Evolutionary conservation across 1,140 invertebrate species (phyloP), one percentile per base, ranked within the genome.

Genomic region (Piezodorus guildinii): DNA sequence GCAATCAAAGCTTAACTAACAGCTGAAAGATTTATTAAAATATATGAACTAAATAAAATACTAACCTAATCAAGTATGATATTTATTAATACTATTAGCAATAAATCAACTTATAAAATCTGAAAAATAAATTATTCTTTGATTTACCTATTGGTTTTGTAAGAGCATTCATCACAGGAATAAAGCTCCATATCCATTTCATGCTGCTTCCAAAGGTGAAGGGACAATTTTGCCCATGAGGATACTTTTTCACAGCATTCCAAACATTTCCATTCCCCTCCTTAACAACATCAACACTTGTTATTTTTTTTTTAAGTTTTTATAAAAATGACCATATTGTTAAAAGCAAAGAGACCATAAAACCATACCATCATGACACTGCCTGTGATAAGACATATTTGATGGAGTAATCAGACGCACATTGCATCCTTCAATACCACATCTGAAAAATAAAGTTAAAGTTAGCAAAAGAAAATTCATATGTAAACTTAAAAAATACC

Each of bases 201-300:
- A 71, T 91, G 88, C 0, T 76, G 69, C 56, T 81, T 81, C 87
- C 87, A 90, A n/a, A 90, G 73, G 74, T 91, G 88, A 21, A 81
- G 80, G 23, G 83, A 82, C n/a, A 89, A 69, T 3, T 77, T 73
- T 60, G 82, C 80, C 78, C 85, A 86, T 16, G 76, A 73, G 0
- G 71, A 69, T 68, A 77, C 81, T 21, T 68, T 69, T 63, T 76
- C 74, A 1, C 72, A 69, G 73, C 88, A 90, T 70, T 88, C 83
- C 1, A 79, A 80, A 75, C 87, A 90, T 14, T 75, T 73, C 66
- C 86, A 81, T 21, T 17, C 16, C 1, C 2, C 60, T 14, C 43
- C 56, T 39, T 30, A 30, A 17, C 25, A 4, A 45, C 44, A 43
- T 3, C 23, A 2, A 60, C 2, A 34, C 34, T 27, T n/a, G 30